Conservation (phyloP, 2,888 invertebrate genomes). For the Cephus spinipes region DNA sequence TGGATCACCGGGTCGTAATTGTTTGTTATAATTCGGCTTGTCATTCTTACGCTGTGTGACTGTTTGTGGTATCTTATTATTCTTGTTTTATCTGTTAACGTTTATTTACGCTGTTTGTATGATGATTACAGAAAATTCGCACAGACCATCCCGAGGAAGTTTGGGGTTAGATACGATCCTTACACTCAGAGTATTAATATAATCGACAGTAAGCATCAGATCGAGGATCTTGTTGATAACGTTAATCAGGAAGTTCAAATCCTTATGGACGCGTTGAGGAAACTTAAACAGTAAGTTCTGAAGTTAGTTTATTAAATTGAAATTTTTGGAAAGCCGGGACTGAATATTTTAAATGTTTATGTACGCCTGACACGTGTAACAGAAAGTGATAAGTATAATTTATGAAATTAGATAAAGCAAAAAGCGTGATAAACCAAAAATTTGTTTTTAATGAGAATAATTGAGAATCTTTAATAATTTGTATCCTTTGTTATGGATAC, state of each 20-base stretch:
- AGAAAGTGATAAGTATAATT: neutral
- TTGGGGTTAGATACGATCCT: conserved; percentile 94
- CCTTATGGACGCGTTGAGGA: conserved; percentile 80
- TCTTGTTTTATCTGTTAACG: too few relatives aligned
- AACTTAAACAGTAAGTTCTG: conserved; percentile 70
- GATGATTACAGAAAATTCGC: conserved; percentile 84
- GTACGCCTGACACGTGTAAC: neutral
- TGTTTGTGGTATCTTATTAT: too few relatives aligned
- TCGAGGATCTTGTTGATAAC: conserved; percentile 84
- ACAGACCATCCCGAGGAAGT: conserved; percentile 89
- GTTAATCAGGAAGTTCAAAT: conserved; percentile 85
- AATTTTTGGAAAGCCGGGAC: too few relatives aligned
- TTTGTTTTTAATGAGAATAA: too few relatives aligned
- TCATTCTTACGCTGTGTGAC: too few relatives aligned
- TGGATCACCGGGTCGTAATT: too few relatives aligned
- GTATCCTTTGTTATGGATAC: too few relatives aligned
- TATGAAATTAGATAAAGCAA: neutral
- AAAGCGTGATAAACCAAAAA: neutral
- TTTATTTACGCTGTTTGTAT: too few relatives aligned
- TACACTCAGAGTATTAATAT: conserved; percentile 96
- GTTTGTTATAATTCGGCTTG: too few relatives aligned
- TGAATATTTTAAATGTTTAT: neutral
- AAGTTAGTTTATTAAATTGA: neutral
- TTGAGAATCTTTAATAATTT: too few relatives aligned
- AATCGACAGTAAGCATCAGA: conserved; percentile 90